Percentiles rank a stretch among this genome's conserved stretches.
Conservation (phyloP, 2,113 vertebrate genomes). For the Girardinichthys multiradiatus region DNA sequence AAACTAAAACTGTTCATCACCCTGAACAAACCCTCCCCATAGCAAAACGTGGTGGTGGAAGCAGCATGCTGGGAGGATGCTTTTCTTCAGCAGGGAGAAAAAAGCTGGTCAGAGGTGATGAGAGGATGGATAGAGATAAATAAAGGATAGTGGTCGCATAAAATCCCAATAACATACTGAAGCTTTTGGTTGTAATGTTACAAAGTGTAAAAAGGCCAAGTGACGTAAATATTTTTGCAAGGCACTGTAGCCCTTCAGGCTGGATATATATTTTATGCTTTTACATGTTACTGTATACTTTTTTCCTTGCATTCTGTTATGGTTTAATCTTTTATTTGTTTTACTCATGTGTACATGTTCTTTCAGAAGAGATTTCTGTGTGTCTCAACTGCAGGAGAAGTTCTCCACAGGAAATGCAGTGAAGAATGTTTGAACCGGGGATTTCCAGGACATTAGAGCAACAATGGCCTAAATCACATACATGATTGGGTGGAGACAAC, state of each 20-base stretch:
- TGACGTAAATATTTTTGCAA: not conserved
- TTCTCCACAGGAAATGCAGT: constrained; percentile 1
- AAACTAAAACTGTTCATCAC: not conserved
- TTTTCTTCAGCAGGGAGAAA: no score
- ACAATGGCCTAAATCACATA: not conserved
- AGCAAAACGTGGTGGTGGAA: not conserved
- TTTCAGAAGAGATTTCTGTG: not conserved
- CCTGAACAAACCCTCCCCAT: not conserved
- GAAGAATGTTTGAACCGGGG: not conserved
- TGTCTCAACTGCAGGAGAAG: not conserved
- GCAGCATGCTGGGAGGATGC: not conserved
- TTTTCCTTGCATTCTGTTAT: not conserved
- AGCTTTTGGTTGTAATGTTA: no score
- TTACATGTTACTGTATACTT: not conserved
- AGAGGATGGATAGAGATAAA: no score
- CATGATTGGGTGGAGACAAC: not conserved
- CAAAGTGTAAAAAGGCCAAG: no score
- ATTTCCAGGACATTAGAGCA: not conserved
- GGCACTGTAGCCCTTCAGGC: not conserved
- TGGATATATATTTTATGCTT: not conserved
- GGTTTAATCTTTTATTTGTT: not conserved
- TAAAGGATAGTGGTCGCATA: no score
- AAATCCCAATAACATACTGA: no score
- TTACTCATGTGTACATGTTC: not conserved
- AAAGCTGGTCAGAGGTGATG: no score